A percentile compares a stretch with the other conserved stretches of the same genome.
phyloP scores from a whole-genome alignment of 2,888 invertebrate genomes.

The Nemapogon koenigi region DNA sequence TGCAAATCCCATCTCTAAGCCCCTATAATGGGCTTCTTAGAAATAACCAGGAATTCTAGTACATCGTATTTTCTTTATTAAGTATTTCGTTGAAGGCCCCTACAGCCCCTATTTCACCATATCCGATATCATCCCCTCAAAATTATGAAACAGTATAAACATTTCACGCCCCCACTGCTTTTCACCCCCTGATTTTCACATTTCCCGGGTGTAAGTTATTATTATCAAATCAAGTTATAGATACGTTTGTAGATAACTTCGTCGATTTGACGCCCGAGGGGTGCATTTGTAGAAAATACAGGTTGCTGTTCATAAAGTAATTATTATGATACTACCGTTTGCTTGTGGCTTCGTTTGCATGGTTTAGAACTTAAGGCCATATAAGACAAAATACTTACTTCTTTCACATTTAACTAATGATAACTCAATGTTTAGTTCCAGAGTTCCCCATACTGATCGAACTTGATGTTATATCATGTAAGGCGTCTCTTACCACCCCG shows the following conservation, averaged over 20 bases:
- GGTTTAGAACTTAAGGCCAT: too few species aligned
- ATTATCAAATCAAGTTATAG: conserved; percentile 62
- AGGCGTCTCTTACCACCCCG: too few species aligned
- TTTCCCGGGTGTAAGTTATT: conserved; percentile 51
- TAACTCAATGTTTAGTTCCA: not conserved
- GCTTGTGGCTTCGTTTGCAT: too few species aligned
- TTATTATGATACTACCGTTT: not conserved
- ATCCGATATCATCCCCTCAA: conserved; percentile 57
- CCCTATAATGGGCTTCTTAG: conserved; percentile 35
- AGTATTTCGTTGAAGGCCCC: conserved; percentile 56
- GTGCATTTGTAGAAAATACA: conserved; percentile 1
- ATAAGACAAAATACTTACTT: not conserved
- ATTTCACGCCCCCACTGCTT: conserved; percentile 47
- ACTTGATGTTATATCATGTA: too few species aligned
- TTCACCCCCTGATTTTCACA: conserved; percentile 45
- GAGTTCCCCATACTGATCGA: too few species aligned
- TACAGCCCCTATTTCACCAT: conserved; percentile 38
- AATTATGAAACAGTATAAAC: conserved; percentile 65
- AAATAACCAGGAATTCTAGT: conserved; percentile 45
- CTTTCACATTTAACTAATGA: not conserved
- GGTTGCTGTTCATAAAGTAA: not conserved
- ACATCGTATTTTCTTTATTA: conserved; percentile 53
- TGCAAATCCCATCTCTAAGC: conserved; percentile 14
- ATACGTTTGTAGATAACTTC: conserved; percentile 47
- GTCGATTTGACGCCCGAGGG: conserved; percentile 3